Base-by-base conservation (phyloP, 2,113 vertebrate species). In the Bos indicus region DNA sequence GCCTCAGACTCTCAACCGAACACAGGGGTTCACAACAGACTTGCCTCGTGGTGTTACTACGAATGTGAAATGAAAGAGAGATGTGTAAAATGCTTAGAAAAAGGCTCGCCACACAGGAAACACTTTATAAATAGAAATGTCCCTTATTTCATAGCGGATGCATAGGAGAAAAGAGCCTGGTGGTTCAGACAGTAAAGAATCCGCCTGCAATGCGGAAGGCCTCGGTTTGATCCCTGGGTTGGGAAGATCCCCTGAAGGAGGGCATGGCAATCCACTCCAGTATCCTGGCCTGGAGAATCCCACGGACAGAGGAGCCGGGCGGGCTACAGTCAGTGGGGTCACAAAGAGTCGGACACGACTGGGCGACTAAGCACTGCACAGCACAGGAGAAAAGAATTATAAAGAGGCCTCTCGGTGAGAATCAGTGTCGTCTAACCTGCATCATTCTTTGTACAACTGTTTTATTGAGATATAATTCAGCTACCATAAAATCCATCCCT, bases 311-410 rank as follows among this genome's bases (percentile, higher is more conserved):
- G 10, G 10, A 23, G n/a, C n/a, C 5, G 1, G 8, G 19, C 2
- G 5, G 67, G 10, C 10, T 36, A 21, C 19, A 23, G 64, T 21
- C 64, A 71, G n/a, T 6, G 67, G 67, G 67, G 67, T 5, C 19
- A 1, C 67, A 71, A 71, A 71, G n/a, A 36, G n/a, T 23, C 10
- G 0, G n/a, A 40, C 67, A 23, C 10, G 0, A 12, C n/a, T 40
- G 19, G 16, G 64, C 5, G 1, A 6, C 64, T 36, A 21, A 71
- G 67, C 5, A 21, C 19, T 10, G 0, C 67, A 9, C 33, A 6
- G 19, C n/a, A 12, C 0, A 2, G 4, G 40, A 48, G 13, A 2
- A 67, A n/a, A 23, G 16, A 8, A 5, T 2, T n/a, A 5, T 5
- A 26, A 51, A 54, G 46, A 74, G 40, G 7, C 16, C 16, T 87